Percentiles rank a stretch among this genome's conserved stretches.
Evolutionary conservation across 2,797 vertebrate genomes (phyloP).

Genomic region (Calcarius lapponicus): DNA sequence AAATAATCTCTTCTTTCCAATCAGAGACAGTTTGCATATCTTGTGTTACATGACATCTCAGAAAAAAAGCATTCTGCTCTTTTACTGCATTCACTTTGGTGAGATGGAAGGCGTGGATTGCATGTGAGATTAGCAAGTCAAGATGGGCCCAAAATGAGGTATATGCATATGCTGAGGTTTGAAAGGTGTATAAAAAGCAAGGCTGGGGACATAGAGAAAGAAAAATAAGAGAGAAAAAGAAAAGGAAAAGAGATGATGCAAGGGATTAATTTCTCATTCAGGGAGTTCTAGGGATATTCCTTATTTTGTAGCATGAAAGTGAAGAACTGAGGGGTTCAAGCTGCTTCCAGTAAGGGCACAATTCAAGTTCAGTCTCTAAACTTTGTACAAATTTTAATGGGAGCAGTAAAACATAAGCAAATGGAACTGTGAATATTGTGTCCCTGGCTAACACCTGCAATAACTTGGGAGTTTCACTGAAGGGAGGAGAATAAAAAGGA

Average conservation of each 20-base stretch:
- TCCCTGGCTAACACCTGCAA: slow-evolving; percentile 33
- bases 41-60: slow-evolving; percentile 39
- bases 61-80: slow-evolving; percentile 39
- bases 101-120: not conserved
- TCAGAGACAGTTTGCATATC: slow-evolving; percentile 51
- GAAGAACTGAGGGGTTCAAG: not conserved
- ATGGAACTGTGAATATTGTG: slow-evolving; percentile 15
- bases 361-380: slow-evolving; percentile 31
- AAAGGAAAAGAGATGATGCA: not conserved
- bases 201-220: not conserved
- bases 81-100: not conserved
- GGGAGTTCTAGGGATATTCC: not conserved
- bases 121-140: not conserved
- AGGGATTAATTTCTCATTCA: not conserved
- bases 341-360: not conserved
- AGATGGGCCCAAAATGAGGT: not conserved
- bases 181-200: not conserved
- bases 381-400: slow-evolving; percentile 30
- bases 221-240: not conserved
- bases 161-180: not conserved
- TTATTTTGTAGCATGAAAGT: not conserved
- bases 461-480: slow-evolving; percentile 34
- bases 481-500: slow-evolving; percentile 15
- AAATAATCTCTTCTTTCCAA: slow-evolving; percentile 54
- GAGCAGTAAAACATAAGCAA: slow-evolving; percentile 27